Conservation (phyloP, 2,113 vertebrate genomes). For the Pterophyllum scalare region DNA sequence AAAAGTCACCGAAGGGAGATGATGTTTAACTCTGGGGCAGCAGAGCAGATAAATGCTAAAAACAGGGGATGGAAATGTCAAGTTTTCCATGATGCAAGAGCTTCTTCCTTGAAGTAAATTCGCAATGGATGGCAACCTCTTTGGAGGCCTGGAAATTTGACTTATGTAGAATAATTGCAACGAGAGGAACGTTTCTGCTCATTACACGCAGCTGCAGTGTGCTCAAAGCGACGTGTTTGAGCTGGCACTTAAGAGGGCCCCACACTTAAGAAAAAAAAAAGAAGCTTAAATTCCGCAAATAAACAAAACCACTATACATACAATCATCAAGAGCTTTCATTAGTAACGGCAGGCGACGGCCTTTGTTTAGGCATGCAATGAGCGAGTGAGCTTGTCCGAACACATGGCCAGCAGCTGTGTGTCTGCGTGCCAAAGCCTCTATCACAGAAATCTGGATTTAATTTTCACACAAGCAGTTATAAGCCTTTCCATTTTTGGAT, state of each 20-base stretch:
- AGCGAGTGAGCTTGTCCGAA: conserved; percentile 23
- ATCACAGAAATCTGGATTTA: conserved; percentile 42
- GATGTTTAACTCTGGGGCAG: conserved; percentile 25
- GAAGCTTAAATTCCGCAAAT: conserved; percentile 14
- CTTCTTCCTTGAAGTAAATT: conserved; percentile 22
- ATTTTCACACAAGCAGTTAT: conserved; percentile 58
- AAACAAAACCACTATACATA: conserved; percentile 51
- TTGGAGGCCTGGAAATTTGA: conserved; percentile 39
- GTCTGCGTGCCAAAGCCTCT: conserved; percentile 42
- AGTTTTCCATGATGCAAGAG: conserved; percentile 57
- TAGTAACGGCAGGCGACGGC: conserved; percentile 21
- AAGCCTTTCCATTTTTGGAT: conserved; percentile 72
- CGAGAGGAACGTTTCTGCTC: conserved; percentile 24
- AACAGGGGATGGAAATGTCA: conserved; percentile 18
- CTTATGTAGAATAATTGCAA: conserved; percentile 20
- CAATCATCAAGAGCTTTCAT: conserved; percentile 41
- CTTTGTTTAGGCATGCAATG: conserved; percentile 55
- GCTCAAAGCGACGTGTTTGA: conserved; percentile 12
- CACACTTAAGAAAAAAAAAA: conserved; percentile 16
- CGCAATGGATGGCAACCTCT: conserved; percentile 42
- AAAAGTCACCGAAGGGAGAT: conserved; percentile 67
- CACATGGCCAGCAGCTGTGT: conserved; percentile 67
- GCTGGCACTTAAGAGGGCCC: conserved; percentile 19
- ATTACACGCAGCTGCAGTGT: conserved; percentile 34
- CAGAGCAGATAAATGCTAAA: conserved; percentile 31